Conservation (phyloP, 2,888 invertebrate genomes). For the Troides aeacus region DNA sequence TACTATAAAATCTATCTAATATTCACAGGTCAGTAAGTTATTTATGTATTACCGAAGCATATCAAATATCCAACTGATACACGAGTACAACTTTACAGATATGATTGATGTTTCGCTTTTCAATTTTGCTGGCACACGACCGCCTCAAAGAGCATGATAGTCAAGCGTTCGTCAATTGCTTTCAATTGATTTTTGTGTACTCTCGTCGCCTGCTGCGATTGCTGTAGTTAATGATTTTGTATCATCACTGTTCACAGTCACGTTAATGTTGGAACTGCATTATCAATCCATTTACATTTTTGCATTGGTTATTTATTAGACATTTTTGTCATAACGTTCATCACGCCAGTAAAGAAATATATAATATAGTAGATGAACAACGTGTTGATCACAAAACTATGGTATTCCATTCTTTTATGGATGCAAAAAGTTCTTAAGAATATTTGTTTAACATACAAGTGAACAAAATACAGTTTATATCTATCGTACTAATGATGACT, state of each 20-base stretch:
- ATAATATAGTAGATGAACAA: background rate
- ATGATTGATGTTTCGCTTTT: background rate
- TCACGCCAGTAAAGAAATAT: too few species aligned
- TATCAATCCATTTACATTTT: slow-evolving; percentile 5
- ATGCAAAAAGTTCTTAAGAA: too few species aligned
- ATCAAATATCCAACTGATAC: background rate
- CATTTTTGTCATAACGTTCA: background rate
- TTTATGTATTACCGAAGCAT: too few species aligned
- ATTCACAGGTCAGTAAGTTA: too few species aligned
- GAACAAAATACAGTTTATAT: too few species aligned
- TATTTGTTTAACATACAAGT: too few species aligned
- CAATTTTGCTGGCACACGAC: background rate
- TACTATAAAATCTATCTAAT: too few species aligned
- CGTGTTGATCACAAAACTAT: background rate
- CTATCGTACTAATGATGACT: too few species aligned
- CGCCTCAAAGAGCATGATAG: slow-evolving; percentile 8
- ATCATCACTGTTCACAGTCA: slow-evolving; percentile 7
- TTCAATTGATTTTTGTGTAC: slow-evolving; percentile 63
- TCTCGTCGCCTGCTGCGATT: slow-evolving; percentile 42
- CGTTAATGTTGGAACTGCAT: slow-evolving; percentile 18
- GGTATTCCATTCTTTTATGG: too few species aligned
- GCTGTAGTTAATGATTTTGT: slow-evolving; percentile 34
- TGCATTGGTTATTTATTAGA: slow-evolving; percentile 15
- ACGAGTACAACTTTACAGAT: background rate
- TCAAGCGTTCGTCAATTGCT: slow-evolving; percentile 59